Evolutionary conservation across 2,113 vertebrate genomes (phyloP).

Genomic region (Ictalurus punctatus): DNA sequence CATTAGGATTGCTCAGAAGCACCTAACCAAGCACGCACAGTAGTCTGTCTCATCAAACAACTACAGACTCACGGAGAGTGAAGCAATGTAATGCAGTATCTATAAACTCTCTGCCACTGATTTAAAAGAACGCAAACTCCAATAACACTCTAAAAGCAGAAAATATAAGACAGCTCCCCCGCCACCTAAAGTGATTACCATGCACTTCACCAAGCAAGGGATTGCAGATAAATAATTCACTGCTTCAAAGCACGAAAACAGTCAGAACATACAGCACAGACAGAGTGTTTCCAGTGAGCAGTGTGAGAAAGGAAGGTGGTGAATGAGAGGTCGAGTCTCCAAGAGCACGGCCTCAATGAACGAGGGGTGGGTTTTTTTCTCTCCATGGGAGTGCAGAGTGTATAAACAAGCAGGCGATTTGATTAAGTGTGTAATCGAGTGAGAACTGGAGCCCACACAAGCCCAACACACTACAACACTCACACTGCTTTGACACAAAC

Average conservation of each 20-base stretch:
- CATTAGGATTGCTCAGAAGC: slow-evolving; percentile 44
- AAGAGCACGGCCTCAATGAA: slow-evolving; percentile 35
- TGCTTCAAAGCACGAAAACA: slow-evolving; percentile 48
- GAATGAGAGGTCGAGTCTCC: slow-evolving; percentile 29
- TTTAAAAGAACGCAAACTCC: slow-evolving; percentile 50
- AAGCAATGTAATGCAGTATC: slow-evolving; percentile 52
- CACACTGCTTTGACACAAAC: slow-evolving; percentile 39
- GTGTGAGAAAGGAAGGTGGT: slow-evolving; percentile 17
- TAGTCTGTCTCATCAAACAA: slow-evolving; percentile 48
- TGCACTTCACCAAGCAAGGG: slow-evolving; percentile 43
- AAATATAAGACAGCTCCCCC: slow-evolving; percentile 47
- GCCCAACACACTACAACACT: slow-evolving; percentile 46
- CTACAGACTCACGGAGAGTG: slow-evolving; percentile 38
- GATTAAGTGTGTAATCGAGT: slow-evolving; percentile 59
- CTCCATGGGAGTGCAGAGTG: slow-evolving; percentile 36
- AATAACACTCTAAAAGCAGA: slow-evolving; percentile 50
- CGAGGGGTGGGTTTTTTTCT: slow-evolving; percentile 40
- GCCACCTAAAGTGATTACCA: slow-evolving; percentile 49
- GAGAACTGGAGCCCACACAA: slow-evolving; percentile 43
- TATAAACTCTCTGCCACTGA: slow-evolving; percentile 47
- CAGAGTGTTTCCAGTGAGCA: slow-evolving; percentile 27
- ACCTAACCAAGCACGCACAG: slow-evolving; percentile 32
- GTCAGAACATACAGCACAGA: slow-evolving; percentile 29
- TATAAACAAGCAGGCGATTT: slow-evolving; percentile 58
- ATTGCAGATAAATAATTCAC: slow-evolving; percentile 50